Percentiles rank a stretch among this genome's conserved stretches.
Evolutionary conservation across 2,797 vertebrate genomes (phyloP).

Genomic region (Huso huso): DNA sequence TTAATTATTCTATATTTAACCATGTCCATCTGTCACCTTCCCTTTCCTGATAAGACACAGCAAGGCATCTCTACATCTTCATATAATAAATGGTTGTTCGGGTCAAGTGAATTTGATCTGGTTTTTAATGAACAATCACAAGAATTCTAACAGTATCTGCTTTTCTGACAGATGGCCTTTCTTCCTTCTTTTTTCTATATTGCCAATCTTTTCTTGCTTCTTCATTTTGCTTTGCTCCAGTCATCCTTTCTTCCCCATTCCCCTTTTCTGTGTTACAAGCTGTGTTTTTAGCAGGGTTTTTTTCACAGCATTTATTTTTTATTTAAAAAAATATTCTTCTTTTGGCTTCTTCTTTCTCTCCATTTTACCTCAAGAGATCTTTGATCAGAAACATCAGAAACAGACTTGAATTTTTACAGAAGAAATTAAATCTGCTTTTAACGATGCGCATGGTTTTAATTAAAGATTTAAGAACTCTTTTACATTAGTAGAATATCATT

Average conservation of each 20-base stretch:
- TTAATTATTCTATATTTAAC: neutral
- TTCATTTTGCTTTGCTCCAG: neutral
- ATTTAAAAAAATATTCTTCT: neutral
- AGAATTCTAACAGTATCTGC: neutral
- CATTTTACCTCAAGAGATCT: slow-evolving; percentile 18
- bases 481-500: neutral
- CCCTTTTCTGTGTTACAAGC: neutral
- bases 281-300: neutral
- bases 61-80: neutral
- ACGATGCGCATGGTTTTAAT: slow-evolving; percentile 26
- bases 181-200: neutral
- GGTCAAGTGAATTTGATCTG: too few relatives aligned
- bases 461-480: slow-evolving; percentile 15
- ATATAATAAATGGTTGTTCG: neutral
- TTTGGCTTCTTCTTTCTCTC: slow-evolving; percentile 5
- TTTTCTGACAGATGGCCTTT: neutral
- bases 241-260: neutral
- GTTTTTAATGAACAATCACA: too few relatives aligned
- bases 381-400: slow-evolving; percentile 34
- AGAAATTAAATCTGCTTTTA: slow-evolving; percentile 23
- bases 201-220: neutral
- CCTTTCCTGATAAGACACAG: neutral
- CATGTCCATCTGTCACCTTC: slow-evolving; percentile 2
- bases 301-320: neutral
- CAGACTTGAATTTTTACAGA: slow-evolving; percentile 26